Evolutionary conservation across 2,797 vertebrate species (phyloP), one percentile per base, ranked within the genome.

Genomic region (Taenioides sp.): DNA sequence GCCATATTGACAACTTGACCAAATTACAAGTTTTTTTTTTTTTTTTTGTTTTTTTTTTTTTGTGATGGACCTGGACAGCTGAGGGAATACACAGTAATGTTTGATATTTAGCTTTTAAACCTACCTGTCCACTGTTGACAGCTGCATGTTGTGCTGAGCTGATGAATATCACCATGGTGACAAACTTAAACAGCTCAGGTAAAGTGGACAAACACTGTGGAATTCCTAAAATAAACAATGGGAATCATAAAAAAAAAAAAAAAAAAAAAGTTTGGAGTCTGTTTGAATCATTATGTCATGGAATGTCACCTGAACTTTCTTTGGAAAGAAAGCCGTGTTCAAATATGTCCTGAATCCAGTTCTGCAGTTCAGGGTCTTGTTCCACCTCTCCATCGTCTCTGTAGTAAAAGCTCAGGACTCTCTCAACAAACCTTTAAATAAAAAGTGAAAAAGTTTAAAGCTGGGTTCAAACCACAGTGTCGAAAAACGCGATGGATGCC

Each of bases 351-450:
- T 1, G 18, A 69, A 87, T 81, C 85, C 87, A 91, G 2, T 52
- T 79, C 66, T 91, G 88, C 20, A 89, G 76, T 52, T 91, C 90
- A 2, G 65, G 1, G 80, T 91, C 87, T 50, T 69, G 2, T 43
- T 73, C 4, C 23, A 91, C 85, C 2, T 85, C 69, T 10, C 0
- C 0, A 3, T 91, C 76, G 7, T 2, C 61, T 59, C 80, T 82
- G 79, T 91, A 90, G 74, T 88, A 88, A 76, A 52, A 52, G 16
- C n/a, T 7, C 2, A 91, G 59, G 0, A 86, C 17, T 79, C 55
- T 75, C 0, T 77, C 0, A 54, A 91, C 89, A 80, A 84, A 90
- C 22, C 89, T 91, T 55, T 70, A 0, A 70, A 17, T 25, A 22
- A 27, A 2, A 25, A 57, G 20, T 5, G 25, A 27, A 59, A 25